A percentile compares a stretch with the other conserved stretches of the same genome.
Conservation (phyloP, 2,113 vertebrate species). For the Zingel zingel region DNA sequence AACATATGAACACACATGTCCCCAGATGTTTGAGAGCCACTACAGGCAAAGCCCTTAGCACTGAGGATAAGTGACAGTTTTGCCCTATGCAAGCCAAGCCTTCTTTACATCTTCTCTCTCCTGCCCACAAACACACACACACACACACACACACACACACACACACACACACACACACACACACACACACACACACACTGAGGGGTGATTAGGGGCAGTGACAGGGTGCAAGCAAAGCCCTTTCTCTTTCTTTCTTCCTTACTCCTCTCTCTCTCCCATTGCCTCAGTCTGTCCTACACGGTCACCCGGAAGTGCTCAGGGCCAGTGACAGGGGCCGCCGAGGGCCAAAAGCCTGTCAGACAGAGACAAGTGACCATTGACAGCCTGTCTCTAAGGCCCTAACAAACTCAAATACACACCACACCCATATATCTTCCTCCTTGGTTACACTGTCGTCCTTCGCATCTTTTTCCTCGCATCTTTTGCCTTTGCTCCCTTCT, state of each 20-base stretch:
- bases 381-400: slow-evolving; percentile 52
- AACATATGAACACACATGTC: slow-evolving; percentile 11
- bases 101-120: slow-evolving; percentile 29
- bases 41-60: slow-evolving; percentile 36
- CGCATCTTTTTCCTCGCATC: background rate
- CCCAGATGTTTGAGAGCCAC: slow-evolving; percentile 41
- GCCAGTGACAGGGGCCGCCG: slow-evolving; percentile 66
- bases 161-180: slow-evolving; percentile 33
- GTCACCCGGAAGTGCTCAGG: slow-evolving; percentile 57
- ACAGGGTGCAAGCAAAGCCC: slow-evolving; percentile 71
- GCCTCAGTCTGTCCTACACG: slow-evolving; percentile 47
- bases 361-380: slow-evolving; percentile 66
- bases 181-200: slow-evolving; percentile 25
- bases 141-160: slow-evolving; percentile 28
- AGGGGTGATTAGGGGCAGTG: slow-evolving; percentile 72
- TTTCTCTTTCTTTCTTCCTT: slow-evolving; percentile 49
- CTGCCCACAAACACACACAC: slow-evolving; percentile 15
- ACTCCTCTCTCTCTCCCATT: background rate
- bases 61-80: slow-evolving; percentile 52
- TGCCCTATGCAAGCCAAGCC: slow-evolving; percentile 27
- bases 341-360: slow-evolving; percentile 57
- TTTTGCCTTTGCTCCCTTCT: background rate
- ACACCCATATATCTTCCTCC: slow-evolving; percentile 1
- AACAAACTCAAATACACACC: slow-evolving; percentile 27
- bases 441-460: background rate